These are phyloP conservation scores for Pammene aurita DNA, from an alignment of 2,888 invertebrate species.

Conservation along the genomic window DNA sequence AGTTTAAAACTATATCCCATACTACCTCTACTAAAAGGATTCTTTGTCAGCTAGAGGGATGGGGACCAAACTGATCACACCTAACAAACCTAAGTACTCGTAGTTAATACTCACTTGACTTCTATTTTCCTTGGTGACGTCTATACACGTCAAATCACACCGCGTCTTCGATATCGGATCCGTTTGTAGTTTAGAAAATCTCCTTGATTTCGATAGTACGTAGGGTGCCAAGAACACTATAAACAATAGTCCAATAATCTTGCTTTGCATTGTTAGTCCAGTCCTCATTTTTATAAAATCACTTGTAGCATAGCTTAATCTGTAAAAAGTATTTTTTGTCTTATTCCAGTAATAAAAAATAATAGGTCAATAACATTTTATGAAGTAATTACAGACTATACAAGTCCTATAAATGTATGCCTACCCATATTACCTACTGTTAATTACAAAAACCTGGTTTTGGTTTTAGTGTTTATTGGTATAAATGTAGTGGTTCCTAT, in stretches of 20 bases:
- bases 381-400: conserved; percentile 21
- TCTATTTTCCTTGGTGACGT: conserved; percentile 66
- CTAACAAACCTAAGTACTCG: too few relatives aligned
- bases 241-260: conserved; percentile 59
- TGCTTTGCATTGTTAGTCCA: conserved; percentile 57
- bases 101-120: conserved; percentile 59
- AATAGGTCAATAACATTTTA: conserved; percentile 29
- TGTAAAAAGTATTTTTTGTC: conserved; percentile 25
- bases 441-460: conserved; percentile 2
- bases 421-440: background rate
- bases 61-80: too few relatives aligned
- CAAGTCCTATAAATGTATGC: conserved; percentile 3
- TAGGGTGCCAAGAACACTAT: conserved; percentile 56
- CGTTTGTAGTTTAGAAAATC: conserved; percentile 70
- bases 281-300: conserved; percentile 15
- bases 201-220: conserved; percentile 62
- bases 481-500: background rate
- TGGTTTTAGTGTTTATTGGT: background rate
- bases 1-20: too few relatives aligned
- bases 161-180: conserved; percentile 84
- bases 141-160: conserved; percentile 84
- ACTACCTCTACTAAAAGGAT: too few relatives aligned
- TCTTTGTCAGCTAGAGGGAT: too few relatives aligned
- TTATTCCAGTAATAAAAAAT: conserved; percentile 21
- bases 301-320: conserved; percentile 17